Base-by-base conservation (phyloP, 2,113 vertebrate genomes). In the Pimephales promelas region DNA sequence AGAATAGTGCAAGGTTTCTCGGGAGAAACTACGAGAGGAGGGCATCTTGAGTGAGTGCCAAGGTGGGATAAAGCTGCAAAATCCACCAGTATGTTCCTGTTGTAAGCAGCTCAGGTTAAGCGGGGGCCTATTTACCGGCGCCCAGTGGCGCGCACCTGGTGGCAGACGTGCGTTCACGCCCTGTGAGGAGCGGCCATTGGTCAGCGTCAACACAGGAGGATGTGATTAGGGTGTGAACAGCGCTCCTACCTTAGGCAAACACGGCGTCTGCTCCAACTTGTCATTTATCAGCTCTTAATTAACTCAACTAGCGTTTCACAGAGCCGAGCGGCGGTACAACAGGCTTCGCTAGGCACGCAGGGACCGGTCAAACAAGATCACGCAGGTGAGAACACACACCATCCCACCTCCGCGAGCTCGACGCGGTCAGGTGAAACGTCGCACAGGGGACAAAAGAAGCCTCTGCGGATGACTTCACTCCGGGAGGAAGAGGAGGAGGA, bases 221-320 rank as follows among this genome's bases (percentile, higher is more conserved):
- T 90, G 86, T 88, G 89, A 94, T 91, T 86, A 89, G 89, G 87
- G 91, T 92, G 92, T 90, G 90, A 93, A 93, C 90, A 89, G 82
- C 85, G 87, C 90, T 92, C 91, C 89, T 91, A 93, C 92, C 92
- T 91, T 92, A 80, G 84, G 88, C 91, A 92, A 93, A 92, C 88
- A 92, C 87, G 89, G 87, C 88, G 90, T 87, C 87, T 68, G 88
- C 86, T 83, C 80, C 64, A 88, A 92, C 89, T 90, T 90, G 89
- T 89, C 92, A 92, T 94, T 91, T 92, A 93, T 94, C 90, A 93
- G 83, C 75, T 88, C 85, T 89, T 92, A 91, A 93, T 94, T 93
- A 92, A 91, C 89, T 90, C 83, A 62, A 83, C 83, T 56, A 81
- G 68, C 57, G 83, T 85, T 88, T 81, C 70, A 80, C 80, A 52